phyloP scores from a whole-genome alignment of 2,888 invertebrate genomes.

The Nephrotoma flavescens region DNA sequence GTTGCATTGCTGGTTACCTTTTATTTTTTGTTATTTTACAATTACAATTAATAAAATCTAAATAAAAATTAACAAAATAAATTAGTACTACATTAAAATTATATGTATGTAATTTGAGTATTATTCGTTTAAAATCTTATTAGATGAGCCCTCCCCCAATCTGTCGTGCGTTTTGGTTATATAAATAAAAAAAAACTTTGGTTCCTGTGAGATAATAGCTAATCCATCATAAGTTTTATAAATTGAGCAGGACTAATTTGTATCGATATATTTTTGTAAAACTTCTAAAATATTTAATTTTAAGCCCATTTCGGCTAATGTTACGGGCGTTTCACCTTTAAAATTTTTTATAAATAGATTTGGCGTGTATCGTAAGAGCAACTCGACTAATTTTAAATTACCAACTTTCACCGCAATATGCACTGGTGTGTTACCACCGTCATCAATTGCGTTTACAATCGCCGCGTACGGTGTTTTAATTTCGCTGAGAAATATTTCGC shows the following conservation, averaged over 20 bases:
- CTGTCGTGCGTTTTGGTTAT: background rate
- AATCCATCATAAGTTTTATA: no score
- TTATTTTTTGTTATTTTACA: background rate
- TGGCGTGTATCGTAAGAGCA: background rate
- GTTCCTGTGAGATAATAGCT: background rate
- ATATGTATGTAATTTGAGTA: background rate
- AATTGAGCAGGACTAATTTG: background rate
- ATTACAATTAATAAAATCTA: background rate
- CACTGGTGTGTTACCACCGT: background rate
- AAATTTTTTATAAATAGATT: conserved; percentile 5
- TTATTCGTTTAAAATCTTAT: background rate
- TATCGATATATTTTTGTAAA: background rate
- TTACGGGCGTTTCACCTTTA: background rate
- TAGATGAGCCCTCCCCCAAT: background rate
- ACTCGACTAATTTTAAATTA: background rate
- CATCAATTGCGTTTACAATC: background rate
- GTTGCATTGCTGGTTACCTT: background rate
- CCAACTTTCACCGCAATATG: background rate
- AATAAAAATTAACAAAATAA: background rate
- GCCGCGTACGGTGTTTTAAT: background rate
- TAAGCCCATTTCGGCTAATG: background rate
- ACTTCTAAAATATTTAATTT: background rate
- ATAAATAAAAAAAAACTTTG: background rate
- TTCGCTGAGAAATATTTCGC: background rate
- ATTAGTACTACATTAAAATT: background rate